Conservation (phyloP, 1,140 invertebrate genomes). For the Drosophila cardini region DNA sequence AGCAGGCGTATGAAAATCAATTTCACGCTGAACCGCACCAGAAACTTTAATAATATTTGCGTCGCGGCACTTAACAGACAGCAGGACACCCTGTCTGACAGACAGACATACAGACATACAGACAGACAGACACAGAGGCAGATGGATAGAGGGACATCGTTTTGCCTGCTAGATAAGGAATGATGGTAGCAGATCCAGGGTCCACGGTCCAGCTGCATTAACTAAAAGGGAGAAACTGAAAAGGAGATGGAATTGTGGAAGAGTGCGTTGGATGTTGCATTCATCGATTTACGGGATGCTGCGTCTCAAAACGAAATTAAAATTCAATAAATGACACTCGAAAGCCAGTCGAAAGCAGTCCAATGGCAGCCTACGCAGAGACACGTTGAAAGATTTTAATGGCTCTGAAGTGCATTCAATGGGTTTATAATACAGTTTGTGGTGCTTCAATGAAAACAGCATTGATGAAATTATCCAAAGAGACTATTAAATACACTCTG, state of each 20-base stretch:
- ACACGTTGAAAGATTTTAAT: conserved; percentile 54
- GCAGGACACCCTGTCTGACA: conserved; percentile 17
- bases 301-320: conserved; percentile 64
- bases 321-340: conserved; percentile 71
- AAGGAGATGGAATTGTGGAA: neutral
- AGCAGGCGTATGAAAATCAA: conserved; percentile 82
- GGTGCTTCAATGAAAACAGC: conserved; percentile 19
- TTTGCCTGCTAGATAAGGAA: neutral
- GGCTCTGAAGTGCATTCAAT: conserved; percentile 35
- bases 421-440: conserved; percentile 43
- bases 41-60: conserved; percentile 83
- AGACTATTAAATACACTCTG: conserved; percentile 11
- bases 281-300: conserved; percentile 63
- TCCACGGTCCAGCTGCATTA: conserved; percentile 36
- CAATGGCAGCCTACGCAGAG: conserved; percentile 48
- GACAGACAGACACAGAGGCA: conserved; percentile 18
- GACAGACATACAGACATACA: conserved; percentile 12
- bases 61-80: conserved; percentile 78
- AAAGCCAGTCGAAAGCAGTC: conserved; percentile 36
- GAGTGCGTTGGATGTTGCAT: conserved; percentile 38
- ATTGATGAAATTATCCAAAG: neutral
- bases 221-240: neutral
- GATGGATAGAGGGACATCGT: conserved; percentile 7
- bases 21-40: conserved; percentile 82
- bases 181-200: conserved; percentile 1